Evolutionary conservation across 2,888 invertebrate species (phyloP).

Genomic region (Synanthedon tipuliformis): DNA sequence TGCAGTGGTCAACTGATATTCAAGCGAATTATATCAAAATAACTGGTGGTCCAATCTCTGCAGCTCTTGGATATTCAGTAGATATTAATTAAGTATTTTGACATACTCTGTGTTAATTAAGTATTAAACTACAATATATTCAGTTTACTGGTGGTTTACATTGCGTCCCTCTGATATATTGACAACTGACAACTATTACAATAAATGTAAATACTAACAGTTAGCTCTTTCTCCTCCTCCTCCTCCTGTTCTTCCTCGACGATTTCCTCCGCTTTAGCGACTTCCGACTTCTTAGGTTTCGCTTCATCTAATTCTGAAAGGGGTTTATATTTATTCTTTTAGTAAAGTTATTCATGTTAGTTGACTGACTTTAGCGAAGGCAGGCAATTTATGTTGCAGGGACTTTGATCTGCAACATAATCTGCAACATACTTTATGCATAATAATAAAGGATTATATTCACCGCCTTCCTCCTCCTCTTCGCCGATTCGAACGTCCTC

Average conservation of each 20-base stretch:
- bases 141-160: too few species aligned
- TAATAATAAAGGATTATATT: background rate
- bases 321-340: background rate
- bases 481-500: constrained; percentile 30
- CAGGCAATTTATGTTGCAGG: background rate
- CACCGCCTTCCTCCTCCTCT: constrained; percentile 35
- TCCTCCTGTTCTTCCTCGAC: constrained; percentile 38
- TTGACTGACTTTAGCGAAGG: background rate
- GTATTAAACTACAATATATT: too few species aligned
- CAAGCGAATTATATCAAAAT: too few species aligned
- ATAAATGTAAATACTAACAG: constrained; percentile 19
- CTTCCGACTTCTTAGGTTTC: constrained; percentile 13
- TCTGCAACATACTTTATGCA: too few species aligned
- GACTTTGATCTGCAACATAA: too few species aligned
- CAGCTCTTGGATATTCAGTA: too few species aligned
- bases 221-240: constrained; percentile 21
- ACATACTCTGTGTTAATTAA: too few species aligned
- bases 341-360: background rate
- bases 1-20: too few species aligned
- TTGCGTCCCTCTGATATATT: too few species aligned
- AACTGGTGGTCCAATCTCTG: too few species aligned
- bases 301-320: constrained; percentile 25
- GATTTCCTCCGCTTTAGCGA: constrained; percentile 10
- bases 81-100: too few species aligned
- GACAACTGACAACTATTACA: background rate